Conservation (phyloP, 2,797 vertebrate genomes). For the Sebastolobus altivelis region DNA sequence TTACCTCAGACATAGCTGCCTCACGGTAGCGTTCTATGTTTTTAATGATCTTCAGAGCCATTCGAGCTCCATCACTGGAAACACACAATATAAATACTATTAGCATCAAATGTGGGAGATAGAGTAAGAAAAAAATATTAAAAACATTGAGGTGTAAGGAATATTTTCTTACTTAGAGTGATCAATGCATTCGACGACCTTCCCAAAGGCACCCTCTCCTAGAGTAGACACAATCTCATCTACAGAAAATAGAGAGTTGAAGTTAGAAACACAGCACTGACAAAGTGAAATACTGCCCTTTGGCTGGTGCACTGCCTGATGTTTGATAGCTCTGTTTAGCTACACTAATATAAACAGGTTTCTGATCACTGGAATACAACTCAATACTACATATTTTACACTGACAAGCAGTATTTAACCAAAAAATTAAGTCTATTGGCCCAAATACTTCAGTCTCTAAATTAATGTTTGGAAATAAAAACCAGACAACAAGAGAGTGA, state of each 20-base stretch:
- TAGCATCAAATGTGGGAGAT: not conserved
- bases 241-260: constrained; percentile 80
- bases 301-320: constrained; percentile 70
- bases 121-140: not conserved
- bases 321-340: constrained; percentile 60
- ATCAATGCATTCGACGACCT: constrained; percentile 97
- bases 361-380: constrained; percentile 66
- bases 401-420: constrained; percentile 65
- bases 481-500: constrained; percentile 81
- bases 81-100: constrained; percentile 22
- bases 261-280: constrained; percentile 72
- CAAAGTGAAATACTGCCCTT: constrained; percentile 51
- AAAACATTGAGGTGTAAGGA: fast-evolving
- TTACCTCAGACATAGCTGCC: constrained; percentile 95
- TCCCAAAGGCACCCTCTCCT: constrained; percentile 99
- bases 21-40: constrained; percentile 97
- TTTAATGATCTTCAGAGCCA: constrained; percentile 99
- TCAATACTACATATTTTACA: constrained; percentile 64
- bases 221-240: constrained; percentile 97
- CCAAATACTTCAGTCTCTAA: constrained; percentile 67
- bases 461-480: constrained; percentile 75
- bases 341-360: constrained; percentile 56
- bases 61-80: constrained; percentile 88
- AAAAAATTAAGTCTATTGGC: constrained; percentile 58
- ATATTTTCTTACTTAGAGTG: constrained; percentile 88